A percentile compares a stretch with the other conserved stretches of the same genome.
Conservation (phyloP, 2,888 invertebrate genomes). For the Tineola bisselliella region DNA sequence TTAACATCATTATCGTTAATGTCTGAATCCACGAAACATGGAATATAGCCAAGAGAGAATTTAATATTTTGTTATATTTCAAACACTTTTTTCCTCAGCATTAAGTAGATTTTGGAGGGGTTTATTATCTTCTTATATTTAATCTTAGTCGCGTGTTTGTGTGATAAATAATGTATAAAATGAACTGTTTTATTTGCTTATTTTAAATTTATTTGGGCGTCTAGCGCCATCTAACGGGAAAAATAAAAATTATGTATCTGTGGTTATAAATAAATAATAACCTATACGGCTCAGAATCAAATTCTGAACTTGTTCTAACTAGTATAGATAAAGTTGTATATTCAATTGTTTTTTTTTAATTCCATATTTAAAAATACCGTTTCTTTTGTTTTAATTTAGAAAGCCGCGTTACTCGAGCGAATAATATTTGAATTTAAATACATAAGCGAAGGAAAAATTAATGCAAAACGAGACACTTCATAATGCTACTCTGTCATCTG, state of each 20-base stretch:
- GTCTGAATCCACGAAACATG: background rate
- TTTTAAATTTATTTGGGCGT: no score
- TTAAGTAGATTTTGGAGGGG: background rate
- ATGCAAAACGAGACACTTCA: background rate
- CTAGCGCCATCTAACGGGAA: no score
- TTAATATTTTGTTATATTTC: constrained; percentile 3
- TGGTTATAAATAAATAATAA: no score
- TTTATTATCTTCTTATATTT: background rate
- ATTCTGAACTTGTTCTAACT: no score
- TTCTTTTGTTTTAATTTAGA: background rate
- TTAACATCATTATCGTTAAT: no score
- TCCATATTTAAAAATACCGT: no score
- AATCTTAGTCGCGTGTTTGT: background rate
- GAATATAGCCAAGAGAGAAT: background rate
- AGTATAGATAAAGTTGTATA: no score
- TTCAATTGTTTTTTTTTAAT: no score
- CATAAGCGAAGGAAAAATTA: background rate
- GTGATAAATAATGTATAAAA: background rate
- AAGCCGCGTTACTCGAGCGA: background rate
- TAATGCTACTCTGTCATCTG: background rate
- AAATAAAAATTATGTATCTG: no score
- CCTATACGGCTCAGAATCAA: no score
- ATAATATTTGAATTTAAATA: background rate
- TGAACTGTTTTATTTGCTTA: no score
- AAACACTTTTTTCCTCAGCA: background rate